Evolutionary conservation across 2,888 invertebrate genomes (phyloP).

Genomic region (Tryphoninae sp.): DNA sequence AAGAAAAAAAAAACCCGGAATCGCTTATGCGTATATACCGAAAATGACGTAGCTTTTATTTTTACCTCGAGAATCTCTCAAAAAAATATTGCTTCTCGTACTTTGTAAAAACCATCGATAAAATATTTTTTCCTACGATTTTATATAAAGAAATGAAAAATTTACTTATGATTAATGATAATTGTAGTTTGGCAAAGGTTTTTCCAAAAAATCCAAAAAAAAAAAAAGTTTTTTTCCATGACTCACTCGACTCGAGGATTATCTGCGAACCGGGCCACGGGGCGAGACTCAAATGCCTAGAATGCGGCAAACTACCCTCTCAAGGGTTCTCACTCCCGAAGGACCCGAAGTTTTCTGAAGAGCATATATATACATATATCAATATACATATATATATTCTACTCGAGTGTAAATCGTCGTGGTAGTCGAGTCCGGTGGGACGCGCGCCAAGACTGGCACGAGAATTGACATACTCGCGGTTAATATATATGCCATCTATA

Average conservation of each 20-base stretch:
- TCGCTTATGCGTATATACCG: too few species aligned
- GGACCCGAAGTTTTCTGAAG: conserved; percentile 17
- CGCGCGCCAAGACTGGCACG: neutral
- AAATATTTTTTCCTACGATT: too few species aligned
- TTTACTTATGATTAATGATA: too few species aligned
- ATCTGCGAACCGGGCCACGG: neutral
- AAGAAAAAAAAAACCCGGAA: too few species aligned
- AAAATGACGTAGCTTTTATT: too few species aligned
- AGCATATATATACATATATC: neutral
- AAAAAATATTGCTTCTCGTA: too few species aligned
- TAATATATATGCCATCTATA: neutral
- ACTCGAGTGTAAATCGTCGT: conserved; percentile 35
- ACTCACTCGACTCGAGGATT: too few species aligned
- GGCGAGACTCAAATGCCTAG: neutral
- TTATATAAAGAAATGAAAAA: too few species aligned
- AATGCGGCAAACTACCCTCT: conserved; percentile 38
- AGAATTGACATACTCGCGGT: neutral
- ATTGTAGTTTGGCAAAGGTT: too few species aligned
- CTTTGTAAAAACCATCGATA: too few species aligned
- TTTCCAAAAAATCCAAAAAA: too few species aligned
- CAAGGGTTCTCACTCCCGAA: conserved; percentile 9
- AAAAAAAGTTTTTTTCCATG: neutral
- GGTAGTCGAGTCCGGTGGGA: conserved; percentile 32
- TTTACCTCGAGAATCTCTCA: too few species aligned
- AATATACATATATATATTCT: conserved; percentile 13